Evolutionary conservation across 2,113 vertebrate genomes (phyloP), one percentile per base, ranked within the genome.

Genomic region (Gallinago paraguaiae): DNA sequence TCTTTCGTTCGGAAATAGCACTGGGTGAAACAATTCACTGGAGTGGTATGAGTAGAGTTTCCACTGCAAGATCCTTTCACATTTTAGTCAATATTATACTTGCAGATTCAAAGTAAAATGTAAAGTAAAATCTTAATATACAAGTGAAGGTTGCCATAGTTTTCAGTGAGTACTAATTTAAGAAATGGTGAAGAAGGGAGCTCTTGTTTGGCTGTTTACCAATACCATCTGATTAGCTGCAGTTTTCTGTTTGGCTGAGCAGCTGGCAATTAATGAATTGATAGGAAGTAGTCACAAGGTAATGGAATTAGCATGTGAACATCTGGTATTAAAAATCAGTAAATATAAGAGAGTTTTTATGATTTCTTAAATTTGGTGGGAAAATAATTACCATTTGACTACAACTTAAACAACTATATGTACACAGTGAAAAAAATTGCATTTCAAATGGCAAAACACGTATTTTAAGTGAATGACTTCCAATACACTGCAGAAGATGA

Each of bases 181-280:
- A 95, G 93, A 94, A 92, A 30, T 30, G 30, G 78, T 70, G 93
- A 95, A 96, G 59, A 82, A 93, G 56, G 76, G 92, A 86, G 77
- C 86, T 96, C 57, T 89, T 94, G 69, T 86, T 88, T 98, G 96
- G 97, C 96, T 95, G 15, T 92, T 94, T 85, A 91, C 96, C 93
- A 97, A 17, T 93, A 67, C 75, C 95, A 85, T 97, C 87, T 93
- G 96, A 97, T 97, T 93, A 97, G 91, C 91, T 96, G 64, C 27
- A 28, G 79, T 84, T 89, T 95, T 95, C 96, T 96, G 86, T 97
- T 98, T 97, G 96, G 89, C 88, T 76, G 95, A 97, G 95, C 97
- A 98, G 95, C 97, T 98, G 97, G 97, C 93, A 96, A 97, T 98
- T 98, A 98, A 98, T 97, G 96, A 97, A 96, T 97, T 97, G 95